Conservation (phyloP, 2,888 invertebrate species). For the Pseudolycoriella hygida region DNA sequence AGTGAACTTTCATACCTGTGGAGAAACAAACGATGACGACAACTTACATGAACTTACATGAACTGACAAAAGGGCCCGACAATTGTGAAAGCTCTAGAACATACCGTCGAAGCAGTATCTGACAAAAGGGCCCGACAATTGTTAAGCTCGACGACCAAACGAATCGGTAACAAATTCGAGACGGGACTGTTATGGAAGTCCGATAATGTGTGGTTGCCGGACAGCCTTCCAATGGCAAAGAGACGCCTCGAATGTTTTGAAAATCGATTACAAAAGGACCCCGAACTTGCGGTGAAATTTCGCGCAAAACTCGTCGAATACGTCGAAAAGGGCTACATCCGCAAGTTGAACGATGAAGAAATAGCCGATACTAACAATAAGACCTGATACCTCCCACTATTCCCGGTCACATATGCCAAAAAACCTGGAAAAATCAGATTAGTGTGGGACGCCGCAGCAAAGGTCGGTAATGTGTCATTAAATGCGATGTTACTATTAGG, state of each 20-base stretch:
- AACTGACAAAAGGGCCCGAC: neutral
- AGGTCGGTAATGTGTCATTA: constrained; percentile 10
- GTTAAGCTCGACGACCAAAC: neutral
- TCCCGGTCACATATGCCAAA: constrained; percentile 12
- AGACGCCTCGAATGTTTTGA: neutral
- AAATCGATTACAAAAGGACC: constrained; percentile 9
- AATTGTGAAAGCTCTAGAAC: neutral
- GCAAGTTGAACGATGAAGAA: constrained; percentile 8
- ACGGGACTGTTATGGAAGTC: neutral
- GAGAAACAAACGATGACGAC: neutral
- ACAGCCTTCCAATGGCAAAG: neutral
- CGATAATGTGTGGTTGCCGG: neutral
- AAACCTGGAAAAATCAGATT: constrained; percentile 14
- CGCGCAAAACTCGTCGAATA: constrained; percentile 8
- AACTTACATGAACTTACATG: neutral
- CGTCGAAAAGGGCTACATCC: too few species aligned
- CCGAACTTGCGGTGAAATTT: too few species aligned
- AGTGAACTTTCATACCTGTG: too few species aligned
- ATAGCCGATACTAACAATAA: neutral
- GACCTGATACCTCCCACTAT: constrained; percentile 14
- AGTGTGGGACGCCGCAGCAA: too few species aligned
- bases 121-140: too few species aligned
- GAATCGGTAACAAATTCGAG: neutral
- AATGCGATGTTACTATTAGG: constrained; percentile 13
- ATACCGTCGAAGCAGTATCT: too few species aligned